A percentile compares a stretch with the other conserved stretches of the same genome.
phyloP scores from a whole-genome alignment of 2,888 invertebrate species.

The Drosophila kambysellisi region DNA sequence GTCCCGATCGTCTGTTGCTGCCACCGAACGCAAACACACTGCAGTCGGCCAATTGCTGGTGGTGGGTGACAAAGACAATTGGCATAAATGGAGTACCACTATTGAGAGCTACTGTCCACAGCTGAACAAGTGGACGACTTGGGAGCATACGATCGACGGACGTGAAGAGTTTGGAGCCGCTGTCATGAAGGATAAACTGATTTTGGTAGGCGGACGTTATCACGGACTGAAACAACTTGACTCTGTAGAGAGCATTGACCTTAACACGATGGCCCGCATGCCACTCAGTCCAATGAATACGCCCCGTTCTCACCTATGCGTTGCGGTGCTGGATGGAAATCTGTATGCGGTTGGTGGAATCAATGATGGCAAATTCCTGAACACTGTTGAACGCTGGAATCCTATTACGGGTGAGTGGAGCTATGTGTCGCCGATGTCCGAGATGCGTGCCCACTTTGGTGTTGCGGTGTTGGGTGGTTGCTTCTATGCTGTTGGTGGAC shows the following conservation, averaged over 20 bases:
- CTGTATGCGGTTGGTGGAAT: constrained; percentile 98
- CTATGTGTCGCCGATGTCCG: constrained; percentile 95
- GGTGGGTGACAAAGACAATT: constrained; percentile 89
- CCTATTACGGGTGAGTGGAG: constrained; percentile 95
- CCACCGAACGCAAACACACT: constrained; percentile 93
- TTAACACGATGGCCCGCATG: constrained; percentile 92
- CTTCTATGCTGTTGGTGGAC: constrained; percentile 95
- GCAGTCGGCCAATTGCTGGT: constrained; percentile 88
- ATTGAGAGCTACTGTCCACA: constrained; percentile 92
- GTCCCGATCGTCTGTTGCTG: constrained; percentile 90
- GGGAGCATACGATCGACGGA: constrained; percentile 85
- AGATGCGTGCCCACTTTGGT: constrained; percentile 93
- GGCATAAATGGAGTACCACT: constrained; percentile 83
- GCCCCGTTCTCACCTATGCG: constrained; percentile 92
- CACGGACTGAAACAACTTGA: constrained; percentile 94
- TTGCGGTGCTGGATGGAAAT: constrained; percentile 91
- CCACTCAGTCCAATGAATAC: constrained; percentile 95
- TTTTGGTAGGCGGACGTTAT: constrained; percentile 96
- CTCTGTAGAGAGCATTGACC: constrained; percentile 94
- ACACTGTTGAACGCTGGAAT: constrained; percentile 97
- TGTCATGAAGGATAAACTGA: constrained; percentile 91
- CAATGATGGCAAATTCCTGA: constrained; percentile 92
- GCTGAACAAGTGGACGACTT: constrained; percentile 83
- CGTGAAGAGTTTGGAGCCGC: constrained; percentile 96
- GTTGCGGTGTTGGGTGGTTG: constrained; percentile 93